Percentiles rank a stretch among this genome's conserved stretches.
Conservation (phyloP, 2,113 vertebrate species). For the Chlamydotis undulata region DNA sequence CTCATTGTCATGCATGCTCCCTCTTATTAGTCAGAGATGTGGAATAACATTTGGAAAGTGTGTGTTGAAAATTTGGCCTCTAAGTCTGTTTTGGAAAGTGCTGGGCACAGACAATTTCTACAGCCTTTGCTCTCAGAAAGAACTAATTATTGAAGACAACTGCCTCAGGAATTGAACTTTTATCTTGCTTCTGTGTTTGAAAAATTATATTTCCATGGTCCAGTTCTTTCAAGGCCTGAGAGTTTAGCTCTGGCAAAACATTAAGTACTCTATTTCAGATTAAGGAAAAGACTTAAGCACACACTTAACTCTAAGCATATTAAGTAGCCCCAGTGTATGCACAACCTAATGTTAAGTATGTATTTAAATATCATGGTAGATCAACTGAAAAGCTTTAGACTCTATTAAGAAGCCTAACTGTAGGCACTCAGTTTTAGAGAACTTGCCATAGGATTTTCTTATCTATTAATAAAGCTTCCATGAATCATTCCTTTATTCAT, state of each 20-base stretch:
- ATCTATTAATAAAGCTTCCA: background rate
- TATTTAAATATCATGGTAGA: background rate
- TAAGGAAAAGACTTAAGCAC: background rate
- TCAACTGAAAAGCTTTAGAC: background rate
- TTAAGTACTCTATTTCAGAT: background rate
- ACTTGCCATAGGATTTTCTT: background rate
- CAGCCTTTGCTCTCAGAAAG: background rate
- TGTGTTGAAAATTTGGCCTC: background rate
- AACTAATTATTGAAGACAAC: background rate
- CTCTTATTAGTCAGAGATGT: background rate
- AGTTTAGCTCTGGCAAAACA: background rate
- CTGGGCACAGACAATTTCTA: background rate
- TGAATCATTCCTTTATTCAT: background rate
- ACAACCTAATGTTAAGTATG: background rate
- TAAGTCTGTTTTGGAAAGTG: background rate
- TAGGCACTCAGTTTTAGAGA: background rate
- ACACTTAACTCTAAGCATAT: background rate
- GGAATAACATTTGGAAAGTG: background rate
- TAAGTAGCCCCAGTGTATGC: background rate
- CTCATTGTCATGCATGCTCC: background rate
- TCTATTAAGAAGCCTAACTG: background rate
- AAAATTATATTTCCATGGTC: background rate
- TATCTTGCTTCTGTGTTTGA: background rate
- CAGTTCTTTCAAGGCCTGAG: background rate
- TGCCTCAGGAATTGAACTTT: background rate